Base-by-base conservation (phyloP, 92 coral and sea anemone species). In the Hydrozoanthus gracilis region DNA sequence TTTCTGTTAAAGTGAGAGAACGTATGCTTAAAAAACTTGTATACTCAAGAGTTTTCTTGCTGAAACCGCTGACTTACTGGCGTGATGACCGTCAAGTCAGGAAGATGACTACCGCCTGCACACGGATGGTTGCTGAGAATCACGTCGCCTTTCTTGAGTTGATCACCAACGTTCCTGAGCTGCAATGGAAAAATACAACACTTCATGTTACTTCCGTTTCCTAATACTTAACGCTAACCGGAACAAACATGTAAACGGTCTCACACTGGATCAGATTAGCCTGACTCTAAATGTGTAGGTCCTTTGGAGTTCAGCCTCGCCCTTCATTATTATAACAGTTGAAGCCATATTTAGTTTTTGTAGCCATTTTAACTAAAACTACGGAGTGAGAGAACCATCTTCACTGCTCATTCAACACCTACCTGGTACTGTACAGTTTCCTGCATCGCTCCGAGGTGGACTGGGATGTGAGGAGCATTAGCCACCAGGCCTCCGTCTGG, bases 401-500 rank as follows among this genome's bases (percentile, higher is more conserved):
- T 16, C 7, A 35, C 84, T 50, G 48, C n/a, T 61, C 84, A 44
- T 16, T 78, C 7, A 44, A 11, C 56, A 7, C 55, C n/a, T 44
- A 97, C 99, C 97, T 97, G 99, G 68, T 86, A 95, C 71, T 97
- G 98, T 0, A 97, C 97, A 60, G 99, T 97, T 74, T 97, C 99
- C 76, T 97, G 99, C 99, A 97, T 97, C 15, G 99, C 96, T 50
- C 99, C 99, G 83, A 97, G 99, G 83, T 97, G 99, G 79, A 97
- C 99, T 88, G 99, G 99, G 87, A 97, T 97, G 67, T 97, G 99
- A 5, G 99, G 99, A 20, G 99, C 99, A 87, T 97, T 97, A 47
- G 99, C 99, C 46, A 97, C 99, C 95, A 97, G 93, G 87, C 99
- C 99, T 79, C 99, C 99, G 92, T 95, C 98, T 44, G 99, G 99